Base-by-base conservation (phyloP, 2,888 invertebrate species). In the Drosophila imparisetae region DNA sequence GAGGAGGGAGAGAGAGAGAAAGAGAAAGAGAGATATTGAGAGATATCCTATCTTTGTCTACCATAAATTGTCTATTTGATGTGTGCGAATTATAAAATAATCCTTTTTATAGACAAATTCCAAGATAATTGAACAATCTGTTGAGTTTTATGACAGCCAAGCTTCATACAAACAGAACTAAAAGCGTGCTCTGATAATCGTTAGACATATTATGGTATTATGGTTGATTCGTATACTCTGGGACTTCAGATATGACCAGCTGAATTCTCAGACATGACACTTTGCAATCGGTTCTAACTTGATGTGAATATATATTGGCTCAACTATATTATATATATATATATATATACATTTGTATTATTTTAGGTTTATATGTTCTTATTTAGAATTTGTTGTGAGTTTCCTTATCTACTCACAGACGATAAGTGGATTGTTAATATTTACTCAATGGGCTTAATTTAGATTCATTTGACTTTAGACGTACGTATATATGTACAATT, bases 71-170 rank as follows among this genome's bases (percentile, higher is more conserved):
- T 18, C 8, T 4, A 52, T 50, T 36, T 29, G 27, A 36, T 18
- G 15, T 13, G 38, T 49, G 18, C 18, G 21, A 45, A 38, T 34
- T 55, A 53, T 45, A 66, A 57, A 85, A 73, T 69, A 76, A 80
- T 72, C 65, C 78, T 71, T 66, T 88, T 89, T 78, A 75, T 72
- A 72, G 57, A 75, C 10, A 86, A 85, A 89, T 81, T 73, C 79
- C 75, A 58, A 73, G 69, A 83, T 85, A 85, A 89, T 83, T 68
- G 71, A 24, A 45, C 2, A 24, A 66, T 49, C 62, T 70, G 54
- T 67, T 30, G 11, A 72, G 64, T 73, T 74, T 76, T 66, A 81
- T 21, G 21, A 21, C 42, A 2, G 42, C 4, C 32, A 4, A 32
- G 4, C 10, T 21, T 42, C 3, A 42, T 21, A 13, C 3, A 42